These are phyloP conservation scores for Leptodactylus fallax DNA, from an alignment of 2,797 vertebrate species.

Conservation along the genomic window DNA sequence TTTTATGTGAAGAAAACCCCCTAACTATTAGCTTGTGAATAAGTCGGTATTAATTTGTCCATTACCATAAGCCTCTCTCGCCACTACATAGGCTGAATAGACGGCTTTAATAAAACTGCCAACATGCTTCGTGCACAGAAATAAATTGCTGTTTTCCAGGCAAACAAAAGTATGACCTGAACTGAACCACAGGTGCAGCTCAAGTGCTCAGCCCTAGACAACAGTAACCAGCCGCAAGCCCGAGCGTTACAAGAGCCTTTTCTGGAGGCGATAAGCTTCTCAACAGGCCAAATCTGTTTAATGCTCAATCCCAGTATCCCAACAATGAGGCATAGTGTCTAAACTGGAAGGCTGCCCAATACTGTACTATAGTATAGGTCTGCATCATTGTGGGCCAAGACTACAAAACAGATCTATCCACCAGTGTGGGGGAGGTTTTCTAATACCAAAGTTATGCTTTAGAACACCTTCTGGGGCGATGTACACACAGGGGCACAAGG, in stretches of 20 bases:
- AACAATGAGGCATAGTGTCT: background rate
- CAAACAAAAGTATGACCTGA: background rate
- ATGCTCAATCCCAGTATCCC: background rate
- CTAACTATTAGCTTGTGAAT: background rate
- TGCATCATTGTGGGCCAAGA: background rate
- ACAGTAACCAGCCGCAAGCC: background rate
- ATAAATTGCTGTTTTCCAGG: background rate
- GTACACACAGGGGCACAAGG: too few species aligned
- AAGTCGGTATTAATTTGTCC: background rate
- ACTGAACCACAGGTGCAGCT: background rate
- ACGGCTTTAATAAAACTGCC: background rate
- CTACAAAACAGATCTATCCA: too few species aligned
- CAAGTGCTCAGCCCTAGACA: background rate
- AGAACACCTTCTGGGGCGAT: too few species aligned
- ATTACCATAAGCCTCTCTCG: background rate
- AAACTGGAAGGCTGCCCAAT: background rate
- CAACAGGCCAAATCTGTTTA: background rate
- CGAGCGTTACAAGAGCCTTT: background rate
- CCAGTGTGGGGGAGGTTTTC: too few species aligned
- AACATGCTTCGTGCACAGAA: background rate
- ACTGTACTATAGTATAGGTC: background rate
- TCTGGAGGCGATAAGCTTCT: background rate
- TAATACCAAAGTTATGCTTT: too few species aligned
- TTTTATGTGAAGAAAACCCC: too few species aligned
- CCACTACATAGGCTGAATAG: background rate